phyloP scores from a whole-genome alignment of 2,113 vertebrate genomes.

The Dolichotis patagonum region DNA sequence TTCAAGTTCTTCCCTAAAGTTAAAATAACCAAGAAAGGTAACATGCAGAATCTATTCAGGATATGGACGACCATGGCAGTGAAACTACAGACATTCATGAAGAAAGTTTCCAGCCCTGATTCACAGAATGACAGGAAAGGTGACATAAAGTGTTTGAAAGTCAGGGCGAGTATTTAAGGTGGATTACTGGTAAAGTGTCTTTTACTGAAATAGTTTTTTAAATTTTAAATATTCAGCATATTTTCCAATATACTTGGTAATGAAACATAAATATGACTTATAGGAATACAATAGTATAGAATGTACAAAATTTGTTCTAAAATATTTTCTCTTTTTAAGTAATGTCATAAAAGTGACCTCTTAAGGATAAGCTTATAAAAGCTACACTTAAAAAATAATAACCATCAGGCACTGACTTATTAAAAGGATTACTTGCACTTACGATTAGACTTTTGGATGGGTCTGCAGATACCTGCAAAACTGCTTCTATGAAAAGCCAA shows the following conservation, averaged over 20 bases:
- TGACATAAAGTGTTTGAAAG: neutral
- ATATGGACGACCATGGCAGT: neutral
- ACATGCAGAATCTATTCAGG: neutral
- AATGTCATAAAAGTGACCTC: neutral
- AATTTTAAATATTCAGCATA: neutral
- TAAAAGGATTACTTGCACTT: neutral
- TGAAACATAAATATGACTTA: neutral
- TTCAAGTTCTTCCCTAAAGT: neutral
- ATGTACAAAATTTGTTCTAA: neutral
- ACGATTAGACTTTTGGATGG: neutral
- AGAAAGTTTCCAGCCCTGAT: neutral
- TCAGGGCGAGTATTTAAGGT: neutral
- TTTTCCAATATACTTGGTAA: neutral
- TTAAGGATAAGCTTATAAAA: neutral
- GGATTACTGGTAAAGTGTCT: neutral
- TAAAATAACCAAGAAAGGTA: neutral
- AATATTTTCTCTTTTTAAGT: neutral
- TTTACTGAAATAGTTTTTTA: neutral
- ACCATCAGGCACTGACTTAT: neutral
- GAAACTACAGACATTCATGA: neutral
- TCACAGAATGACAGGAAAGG: neutral
- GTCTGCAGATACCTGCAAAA: neutral
- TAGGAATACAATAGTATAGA: neutral
- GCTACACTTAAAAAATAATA: neutral
- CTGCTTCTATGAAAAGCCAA: neutral